Conservation (phyloP, 37 sponge, comb jelly and placozoan species). For the Eunapius fragilis region DNA sequence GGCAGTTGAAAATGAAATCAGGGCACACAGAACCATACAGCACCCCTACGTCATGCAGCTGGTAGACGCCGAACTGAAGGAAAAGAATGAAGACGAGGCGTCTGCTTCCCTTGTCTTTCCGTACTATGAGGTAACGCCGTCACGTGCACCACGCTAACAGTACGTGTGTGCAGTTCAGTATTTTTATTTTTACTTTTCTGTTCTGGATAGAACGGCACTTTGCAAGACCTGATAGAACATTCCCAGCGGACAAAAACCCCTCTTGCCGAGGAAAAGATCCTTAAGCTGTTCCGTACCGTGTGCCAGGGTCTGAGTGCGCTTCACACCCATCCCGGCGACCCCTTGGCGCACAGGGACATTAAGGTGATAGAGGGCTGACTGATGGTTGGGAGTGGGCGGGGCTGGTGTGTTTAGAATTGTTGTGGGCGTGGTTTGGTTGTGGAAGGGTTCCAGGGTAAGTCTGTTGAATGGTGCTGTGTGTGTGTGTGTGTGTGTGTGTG, state of each 20-base stretch:
- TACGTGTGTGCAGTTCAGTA: not conserved
- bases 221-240: constrained; percentile 73
- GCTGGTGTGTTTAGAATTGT: not conserved
- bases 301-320: constrained; percentile 78
- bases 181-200: not conserved
- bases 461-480: too few relatives aligned
- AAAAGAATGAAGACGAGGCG: not conserved
- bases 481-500: too few relatives aligned
- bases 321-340: constrained; percentile 39
- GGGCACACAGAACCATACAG: constrained; percentile 42
- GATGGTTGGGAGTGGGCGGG: not conserved
- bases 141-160: not conserved
- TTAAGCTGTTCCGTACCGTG: constrained; percentile 56
- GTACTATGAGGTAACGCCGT: constrained; percentile 54
- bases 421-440: constrained; percentile 1
- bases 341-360: constrained; percentile 88
- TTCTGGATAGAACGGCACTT: constrained; percentile 67
- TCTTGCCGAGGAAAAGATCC: constrained; percentile 59
- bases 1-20: constrained; percentile 71
- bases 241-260: constrained; percentile 5
- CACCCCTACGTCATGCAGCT: constrained; percentile 63
- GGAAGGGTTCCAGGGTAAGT: too few relatives aligned
- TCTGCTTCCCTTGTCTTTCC: constrained; percentile 80
- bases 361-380: constrained; percentile 41
- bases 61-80: constrained; percentile 48